Percentiles rank a stretch among this genome's conserved stretches.
These are phyloP conservation scores for Rhabdophis nuchalis DNA, from an alignment of 2,797 vertebrate genomes.

Conservation along the genomic window DNA sequence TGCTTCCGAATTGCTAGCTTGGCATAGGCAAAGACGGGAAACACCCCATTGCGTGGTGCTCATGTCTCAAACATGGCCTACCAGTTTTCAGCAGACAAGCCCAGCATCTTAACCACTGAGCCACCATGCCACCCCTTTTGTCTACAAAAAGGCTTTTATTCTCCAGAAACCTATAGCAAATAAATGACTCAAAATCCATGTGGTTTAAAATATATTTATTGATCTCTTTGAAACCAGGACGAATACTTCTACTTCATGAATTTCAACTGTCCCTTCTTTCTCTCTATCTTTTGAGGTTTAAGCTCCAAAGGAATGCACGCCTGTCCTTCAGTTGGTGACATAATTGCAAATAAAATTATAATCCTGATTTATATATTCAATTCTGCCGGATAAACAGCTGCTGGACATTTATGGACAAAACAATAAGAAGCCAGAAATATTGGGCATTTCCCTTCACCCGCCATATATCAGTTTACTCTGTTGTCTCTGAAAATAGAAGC, in stretches of 20 bases:
- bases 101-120: neutral
- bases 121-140: too few relatives aligned
- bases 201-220: neutral
- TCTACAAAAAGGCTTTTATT: neutral
- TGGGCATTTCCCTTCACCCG: neutral
- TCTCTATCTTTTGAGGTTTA: constrained; percentile 55
- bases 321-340: neutral
- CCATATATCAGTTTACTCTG: constrained; percentile 9
- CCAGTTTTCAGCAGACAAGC: neutral
- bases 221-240: neutral
- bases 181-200: neutral
- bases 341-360: constrained; percentile 28
- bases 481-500: constrained; percentile 32
- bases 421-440: constrained; percentile 1
- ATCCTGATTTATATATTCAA: constrained; percentile 41
- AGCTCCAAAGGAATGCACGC: constrained; percentile 56
- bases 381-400: neutral
- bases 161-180: neutral
- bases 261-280: neutral
- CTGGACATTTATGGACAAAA: constrained; percentile 42
- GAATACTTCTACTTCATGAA: neutral
- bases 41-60: neutral
- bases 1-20: neutral
- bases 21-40: neutral
- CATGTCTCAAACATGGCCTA: neutral